Evolutionary conservation across 2,888 invertebrate genomes (phyloP).

Genomic region (Serripes groenlandicus): DNA sequence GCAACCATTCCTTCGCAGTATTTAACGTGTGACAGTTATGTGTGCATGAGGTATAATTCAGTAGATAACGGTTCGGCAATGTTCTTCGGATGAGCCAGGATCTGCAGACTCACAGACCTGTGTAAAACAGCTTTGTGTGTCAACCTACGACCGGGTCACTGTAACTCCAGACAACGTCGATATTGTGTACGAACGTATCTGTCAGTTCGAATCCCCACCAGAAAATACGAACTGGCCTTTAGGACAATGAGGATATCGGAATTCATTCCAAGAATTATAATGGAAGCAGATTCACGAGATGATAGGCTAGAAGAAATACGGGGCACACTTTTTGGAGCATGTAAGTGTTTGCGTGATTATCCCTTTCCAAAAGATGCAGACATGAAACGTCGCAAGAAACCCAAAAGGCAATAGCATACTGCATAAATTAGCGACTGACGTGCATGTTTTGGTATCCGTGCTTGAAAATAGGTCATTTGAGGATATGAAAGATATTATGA

Average conservation of each 20-base stretch:
- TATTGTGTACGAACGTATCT: background rate
- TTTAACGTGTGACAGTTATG: no score
- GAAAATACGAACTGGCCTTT: conserved; percentile 3
- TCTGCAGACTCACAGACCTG: conserved; percentile 4
- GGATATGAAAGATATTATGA: background rate
- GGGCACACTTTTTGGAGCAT: background rate
- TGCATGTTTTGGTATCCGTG: background rate
- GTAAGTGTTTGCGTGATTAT: background rate
- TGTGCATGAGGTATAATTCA: no score
- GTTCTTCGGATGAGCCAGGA: no score
- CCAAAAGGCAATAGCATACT: background rate
- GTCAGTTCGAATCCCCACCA: no score
- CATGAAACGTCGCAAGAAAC: conserved; percentile 10
- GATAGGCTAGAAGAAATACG: background rate
- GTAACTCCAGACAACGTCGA: background rate
- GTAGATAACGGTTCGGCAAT: no score
- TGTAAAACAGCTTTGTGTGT: background rate
- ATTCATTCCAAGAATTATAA: background rate
- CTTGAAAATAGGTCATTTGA: background rate
- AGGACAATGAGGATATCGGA: background rate
- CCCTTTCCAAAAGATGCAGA: conserved; percentile 9
- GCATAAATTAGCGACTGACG: conserved; percentile 10
- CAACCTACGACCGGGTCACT: background rate
- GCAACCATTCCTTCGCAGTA: no score
- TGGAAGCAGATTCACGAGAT: background rate